phyloP scores from a whole-genome alignment of 2,888 invertebrate species.

The Electrophaes corylata region DNA sequence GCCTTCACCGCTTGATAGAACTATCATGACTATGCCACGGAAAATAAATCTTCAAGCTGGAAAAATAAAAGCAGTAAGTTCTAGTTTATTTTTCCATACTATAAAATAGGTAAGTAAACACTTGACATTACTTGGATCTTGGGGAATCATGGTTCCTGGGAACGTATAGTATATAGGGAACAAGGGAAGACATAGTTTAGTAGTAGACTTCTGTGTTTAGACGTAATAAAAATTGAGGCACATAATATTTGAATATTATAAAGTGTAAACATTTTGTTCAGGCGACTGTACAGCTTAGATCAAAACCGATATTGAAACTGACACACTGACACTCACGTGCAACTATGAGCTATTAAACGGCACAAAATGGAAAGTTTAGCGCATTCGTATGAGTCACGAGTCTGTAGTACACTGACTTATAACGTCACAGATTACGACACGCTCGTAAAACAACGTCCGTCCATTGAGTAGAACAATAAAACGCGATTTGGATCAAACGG shows the following conservation, averaged over 20 bases:
- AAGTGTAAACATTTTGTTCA: too few relatives aligned
- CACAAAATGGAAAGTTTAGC: constrained; percentile 68
- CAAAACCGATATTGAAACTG: not conserved
- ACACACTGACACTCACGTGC: constrained; percentile 13
- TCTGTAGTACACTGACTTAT: constrained; percentile 65
- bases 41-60: constrained; percentile 12
- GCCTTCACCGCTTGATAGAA: constrained; percentile 21
- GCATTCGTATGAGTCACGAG: constrained; percentile 66
- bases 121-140: too few relatives aligned
- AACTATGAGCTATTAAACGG: constrained; percentile 31
- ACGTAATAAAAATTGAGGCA: too few relatives aligned
- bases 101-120: too few relatives aligned
- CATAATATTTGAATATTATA: not conserved
- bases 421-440: constrained; percentile 76
- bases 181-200: too few relatives aligned
- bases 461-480: constrained; percentile 82
- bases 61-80: not conserved
- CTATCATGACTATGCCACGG: constrained; percentile 18
- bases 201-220: too few relatives aligned
- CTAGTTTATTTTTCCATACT: not conserved
- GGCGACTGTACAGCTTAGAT: not conserved
- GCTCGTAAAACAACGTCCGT: constrained; percentile 78
- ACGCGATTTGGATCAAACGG: constrained; percentile 79
- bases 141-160: too few relatives aligned
- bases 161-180: too few relatives aligned